Percentiles rank a stretch among this genome's conserved stretches.
Conservation (phyloP, 2,113 vertebrate genomes). For the Hypomesus transpacificus region DNA sequence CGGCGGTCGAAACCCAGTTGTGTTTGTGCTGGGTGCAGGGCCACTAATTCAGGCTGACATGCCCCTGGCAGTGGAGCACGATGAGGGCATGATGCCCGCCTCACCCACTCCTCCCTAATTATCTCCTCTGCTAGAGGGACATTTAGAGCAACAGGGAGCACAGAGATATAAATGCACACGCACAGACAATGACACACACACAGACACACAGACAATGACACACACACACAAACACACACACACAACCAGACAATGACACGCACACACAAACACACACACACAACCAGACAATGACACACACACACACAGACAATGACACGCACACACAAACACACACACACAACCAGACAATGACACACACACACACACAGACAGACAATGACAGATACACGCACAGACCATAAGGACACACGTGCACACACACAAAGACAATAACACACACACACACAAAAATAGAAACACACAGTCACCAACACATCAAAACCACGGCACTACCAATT, state of each 20-base stretch:
- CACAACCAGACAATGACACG: background rate
- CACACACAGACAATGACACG: background rate
- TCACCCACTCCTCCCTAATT: slow-evolving; percentile 11
- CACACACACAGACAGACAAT: background rate
- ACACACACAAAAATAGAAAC: background rate
- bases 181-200: no score
- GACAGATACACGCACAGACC: background rate
- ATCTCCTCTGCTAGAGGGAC: background rate
- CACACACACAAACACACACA: background rate
- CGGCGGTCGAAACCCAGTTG: slow-evolving; percentile 11
- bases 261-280: background rate
- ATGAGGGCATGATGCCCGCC: background rate
- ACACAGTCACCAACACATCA: background rate
- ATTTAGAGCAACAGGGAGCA: background rate
- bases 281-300: background rate
- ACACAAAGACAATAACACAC: background rate
- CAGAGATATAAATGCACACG: background rate
- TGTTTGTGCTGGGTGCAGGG: slow-evolving; percentile 10
- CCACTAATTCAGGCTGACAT: background rate
- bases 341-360: background rate
- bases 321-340: background rate
- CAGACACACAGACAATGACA: background rate
- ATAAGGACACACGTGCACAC: background rate
- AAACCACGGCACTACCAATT: background rate
- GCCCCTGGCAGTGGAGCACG: background rate